Base-by-base conservation (phyloP, 2,888 invertebrate species). In the Caenorhabditis sp. region DNA sequence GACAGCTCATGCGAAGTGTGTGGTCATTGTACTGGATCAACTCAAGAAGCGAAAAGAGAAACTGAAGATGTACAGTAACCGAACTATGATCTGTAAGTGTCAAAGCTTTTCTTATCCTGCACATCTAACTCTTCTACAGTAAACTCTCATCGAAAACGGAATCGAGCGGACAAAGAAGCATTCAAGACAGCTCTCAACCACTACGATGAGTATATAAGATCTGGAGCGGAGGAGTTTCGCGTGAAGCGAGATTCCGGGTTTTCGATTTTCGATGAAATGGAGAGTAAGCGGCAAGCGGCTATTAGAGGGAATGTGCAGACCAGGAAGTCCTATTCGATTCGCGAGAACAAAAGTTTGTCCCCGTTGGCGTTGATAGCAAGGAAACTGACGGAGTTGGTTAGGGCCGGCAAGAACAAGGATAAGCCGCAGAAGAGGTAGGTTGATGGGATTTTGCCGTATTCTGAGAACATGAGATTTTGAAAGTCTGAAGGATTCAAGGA, bases 311-410 rank as follows among this genome's bases (percentile, higher is more conserved):
- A 81, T 59, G 70, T 81, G 19, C 49, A 69, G 44, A 75, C 74
- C 0, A 54, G 28, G 19, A 81, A 70, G n/a, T 75, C 81, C 0
- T 81, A 69, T 58, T 31, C 56, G n/a, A 31, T 83, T 10, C 54
- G 61, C 0, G 79, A 79, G 8, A 41, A 68, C 14, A 80, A 79
- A 16, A 68, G 56, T 14, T 22, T 74, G 16, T 82, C 84, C 14
- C 89, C 88, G 1, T 68, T 89, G 49, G 80, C 85, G 1, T 41
- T 85, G 44, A 64, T 89, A 14, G 88, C 89, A 0, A 85, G 82
- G 66, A 82, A 82, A n/a, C 56, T 89, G 59, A 89, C 86, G 8
- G 82, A 85, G 44, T 51, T 84, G 28, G 83, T 89, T 6, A 73
- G 85, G 41, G 72, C 77, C 8, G 77, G 86, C 19, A 89, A 89